These are phyloP conservation scores for Gymnocephalus cernua DNA, from an alignment of 2,113 vertebrate species.

Conservation along the genomic window DNA sequence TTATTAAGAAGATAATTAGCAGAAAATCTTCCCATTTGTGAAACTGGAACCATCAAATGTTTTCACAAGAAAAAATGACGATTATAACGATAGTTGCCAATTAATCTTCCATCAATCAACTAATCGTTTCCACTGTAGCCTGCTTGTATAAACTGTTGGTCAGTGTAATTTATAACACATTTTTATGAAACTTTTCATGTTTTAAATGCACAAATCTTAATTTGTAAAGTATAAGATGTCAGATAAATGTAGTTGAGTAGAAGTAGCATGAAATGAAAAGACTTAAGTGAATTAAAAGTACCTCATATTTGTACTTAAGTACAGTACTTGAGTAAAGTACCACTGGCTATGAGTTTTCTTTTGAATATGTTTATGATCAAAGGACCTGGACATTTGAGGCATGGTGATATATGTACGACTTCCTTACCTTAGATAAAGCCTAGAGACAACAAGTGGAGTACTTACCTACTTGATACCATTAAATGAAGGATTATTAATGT, in stretches of 20 bases:
- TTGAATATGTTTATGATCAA: background rate
- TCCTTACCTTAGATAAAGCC: background rate
- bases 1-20: too few relatives aligned
- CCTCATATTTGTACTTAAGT: background rate
- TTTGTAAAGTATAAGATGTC: background rate
- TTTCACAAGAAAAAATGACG: background rate
- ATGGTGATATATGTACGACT: background rate
- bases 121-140: background rate
- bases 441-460: background rate
- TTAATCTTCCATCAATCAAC: background rate
- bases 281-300: background rate
- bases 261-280: background rate
- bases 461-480: background rate
- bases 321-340: background rate
- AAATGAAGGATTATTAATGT: background rate
- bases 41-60: background rate
- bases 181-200: background rate
- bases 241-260: background rate
- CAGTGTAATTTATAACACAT: background rate
- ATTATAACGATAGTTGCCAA: background rate
- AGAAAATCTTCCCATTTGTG: background rate
- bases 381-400: background rate
- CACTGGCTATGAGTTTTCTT: too few relatives aligned
- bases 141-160: too few relatives aligned
- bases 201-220: background rate